These are phyloP conservation scores for Zapornia atra DNA, from an alignment of 2,113 vertebrate species.

Conservation along the genomic window DNA sequence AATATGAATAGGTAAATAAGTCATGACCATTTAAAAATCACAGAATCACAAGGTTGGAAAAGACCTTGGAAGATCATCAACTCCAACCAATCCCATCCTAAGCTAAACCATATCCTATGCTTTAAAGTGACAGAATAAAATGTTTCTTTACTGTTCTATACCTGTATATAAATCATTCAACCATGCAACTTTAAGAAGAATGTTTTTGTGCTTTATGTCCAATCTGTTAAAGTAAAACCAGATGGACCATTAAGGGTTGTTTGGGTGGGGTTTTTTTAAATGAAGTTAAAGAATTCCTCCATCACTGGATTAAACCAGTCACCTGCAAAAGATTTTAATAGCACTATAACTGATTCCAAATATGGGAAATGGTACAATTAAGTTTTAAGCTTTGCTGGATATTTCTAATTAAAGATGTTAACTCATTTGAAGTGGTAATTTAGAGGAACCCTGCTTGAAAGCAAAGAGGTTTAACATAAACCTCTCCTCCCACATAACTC, in stretches of 20 bases:
- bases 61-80: too few species aligned
- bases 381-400: slow-evolving; percentile 25
- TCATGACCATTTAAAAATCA: slow-evolving; percentile 32
- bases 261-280: neutral
- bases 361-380: slow-evolving; percentile 48
- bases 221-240: slow-evolving; percentile 62
- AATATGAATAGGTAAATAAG: slow-evolving; percentile 65
- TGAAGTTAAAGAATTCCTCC: slow-evolving; percentile 5
- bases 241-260: slow-evolving; percentile 6
- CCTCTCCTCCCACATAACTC: slow-evolving; percentile 1
- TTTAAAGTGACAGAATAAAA: slow-evolving; percentile 19
- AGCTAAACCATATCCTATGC: neutral
- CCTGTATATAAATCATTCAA: slow-evolving; percentile 42
- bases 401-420: slow-evolving; percentile 61
- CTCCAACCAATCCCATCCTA: too few species aligned
- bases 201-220: slow-evolving; percentile 53
- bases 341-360: slow-evolving; percentile 27
- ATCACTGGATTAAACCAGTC: slow-evolving; percentile 45
- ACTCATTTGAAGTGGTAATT: slow-evolving; percentile 53
- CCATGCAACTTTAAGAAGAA: slow-evolving; percentile 43
- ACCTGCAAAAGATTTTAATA: slow-evolving; percentile 46
- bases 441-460: slow-evolving; percentile 51
- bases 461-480: slow-evolving; percentile 51
- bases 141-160: slow-evolving; percentile 37
- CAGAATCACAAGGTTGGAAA: too few species aligned